phyloP scores from a whole-genome alignment of 2,888 invertebrate genomes.

The Psococerastis gibbosa region DNA sequence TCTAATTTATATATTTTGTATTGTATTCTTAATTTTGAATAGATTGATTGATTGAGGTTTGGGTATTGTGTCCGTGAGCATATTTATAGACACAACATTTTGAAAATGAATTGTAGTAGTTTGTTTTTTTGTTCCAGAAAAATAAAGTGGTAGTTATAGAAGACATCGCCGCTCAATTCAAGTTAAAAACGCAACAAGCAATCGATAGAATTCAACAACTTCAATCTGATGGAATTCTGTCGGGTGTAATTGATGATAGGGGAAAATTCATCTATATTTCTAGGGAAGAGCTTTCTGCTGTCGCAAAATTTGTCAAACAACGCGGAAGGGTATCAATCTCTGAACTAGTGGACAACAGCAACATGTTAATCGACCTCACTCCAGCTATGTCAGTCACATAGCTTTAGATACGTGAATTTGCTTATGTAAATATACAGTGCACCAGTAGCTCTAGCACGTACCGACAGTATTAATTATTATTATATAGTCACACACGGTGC shows the following conservation, averaged over 20 bases:
- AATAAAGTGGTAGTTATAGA: constrained; percentile 88
- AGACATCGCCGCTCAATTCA: constrained; percentile 80
- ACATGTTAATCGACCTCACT: constrained; percentile 69
- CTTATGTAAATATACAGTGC: too few relatives aligned
- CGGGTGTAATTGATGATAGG: constrained; percentile 94
- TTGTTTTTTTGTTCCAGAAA: constrained; percentile 32
- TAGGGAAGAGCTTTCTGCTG: constrained; percentile 69
- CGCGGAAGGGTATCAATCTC: constrained; percentile 84
- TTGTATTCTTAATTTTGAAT: too few relatives aligned
- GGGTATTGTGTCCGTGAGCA: too few relatives aligned
- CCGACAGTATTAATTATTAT: too few relatives aligned
- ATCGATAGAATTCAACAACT: constrained; percentile 76
- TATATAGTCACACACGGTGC: too few relatives aligned
- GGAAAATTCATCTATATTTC: constrained; percentile 98
- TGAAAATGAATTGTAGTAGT: too few relatives aligned
- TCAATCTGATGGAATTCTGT: constrained; percentile 62
- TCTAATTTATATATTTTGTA: too few relatives aligned
- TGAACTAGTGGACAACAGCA: constrained; percentile 88
- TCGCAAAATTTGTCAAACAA: constrained; percentile 89
- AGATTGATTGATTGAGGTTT: background rate
- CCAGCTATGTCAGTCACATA: too few relatives aligned
- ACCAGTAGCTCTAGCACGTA: too few relatives aligned
- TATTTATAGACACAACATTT: too few relatives aligned
- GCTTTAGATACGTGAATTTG: too few relatives aligned
- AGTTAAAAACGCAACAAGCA: constrained; percentile 72